These are phyloP conservation scores for Nothobranchius kuhntae DNA, from an alignment of 2,113 vertebrate species.

Conservation along the genomic window DNA sequence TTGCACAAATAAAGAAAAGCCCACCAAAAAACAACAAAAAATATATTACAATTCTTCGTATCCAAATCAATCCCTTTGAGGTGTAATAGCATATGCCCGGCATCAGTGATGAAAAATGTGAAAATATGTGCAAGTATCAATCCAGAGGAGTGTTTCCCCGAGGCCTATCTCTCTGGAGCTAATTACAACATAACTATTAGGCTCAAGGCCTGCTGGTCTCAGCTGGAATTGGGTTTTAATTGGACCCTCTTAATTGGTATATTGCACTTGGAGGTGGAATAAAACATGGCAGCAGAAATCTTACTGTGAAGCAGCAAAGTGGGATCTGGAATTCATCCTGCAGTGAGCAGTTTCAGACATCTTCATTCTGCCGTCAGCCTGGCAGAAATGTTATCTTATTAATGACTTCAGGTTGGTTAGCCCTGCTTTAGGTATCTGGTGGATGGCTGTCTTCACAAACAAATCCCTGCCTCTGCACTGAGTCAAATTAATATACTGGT, in stretches of 20 bases:
- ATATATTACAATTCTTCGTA: constrained; percentile 27
- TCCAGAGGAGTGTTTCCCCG: constrained; percentile 46
- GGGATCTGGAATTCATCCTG: constrained; percentile 28
- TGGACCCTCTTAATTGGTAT: constrained; percentile 77
- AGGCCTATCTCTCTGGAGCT: constrained; percentile 70
- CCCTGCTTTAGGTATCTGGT: constrained; percentile 13
- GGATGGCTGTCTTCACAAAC: constrained; percentile 30
- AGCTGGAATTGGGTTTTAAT: constrained; percentile 80
- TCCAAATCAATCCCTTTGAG: constrained; percentile 53
- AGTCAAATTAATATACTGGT: constrained; percentile 46
- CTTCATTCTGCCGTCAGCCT: constrained; percentile 26
- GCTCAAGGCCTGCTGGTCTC: constrained; percentile 68
- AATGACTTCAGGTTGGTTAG: constrained; percentile 31
- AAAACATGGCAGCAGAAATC: constrained; percentile 44
- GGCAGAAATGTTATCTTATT: constrained; percentile 36
- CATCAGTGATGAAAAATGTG: constrained; percentile 40
- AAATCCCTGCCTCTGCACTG: constrained; percentile 22
- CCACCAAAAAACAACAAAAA: constrained; percentile 23
- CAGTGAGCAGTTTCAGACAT: constrained; percentile 4
- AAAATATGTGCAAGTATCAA: constrained; percentile 30
- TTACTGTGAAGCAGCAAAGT: constrained; percentile 44
- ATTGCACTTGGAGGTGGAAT: constrained; percentile 71
- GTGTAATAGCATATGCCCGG: constrained; percentile 29
- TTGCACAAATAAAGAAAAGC: constrained; percentile 3
- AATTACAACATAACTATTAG: constrained; percentile 79